phyloP scores from a whole-genome alignment of 2,888 invertebrate species.

The Baccha elongata region DNA sequence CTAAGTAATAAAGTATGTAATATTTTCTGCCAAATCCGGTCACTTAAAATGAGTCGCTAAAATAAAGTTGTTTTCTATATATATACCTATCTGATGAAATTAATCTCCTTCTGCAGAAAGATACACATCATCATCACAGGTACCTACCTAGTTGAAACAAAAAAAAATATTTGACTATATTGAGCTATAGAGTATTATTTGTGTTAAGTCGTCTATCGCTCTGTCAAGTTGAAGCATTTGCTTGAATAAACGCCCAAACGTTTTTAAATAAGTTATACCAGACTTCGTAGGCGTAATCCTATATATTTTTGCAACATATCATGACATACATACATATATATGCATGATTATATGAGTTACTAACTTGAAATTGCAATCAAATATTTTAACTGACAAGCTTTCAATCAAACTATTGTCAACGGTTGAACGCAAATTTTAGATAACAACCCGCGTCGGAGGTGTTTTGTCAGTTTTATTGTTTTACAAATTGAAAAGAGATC shows the following conservation, averaged over 20 bases:
- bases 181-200: no score
- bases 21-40: slow-evolving; percentile 56
- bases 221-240: slow-evolving; percentile 24
- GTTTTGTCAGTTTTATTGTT: slow-evolving; percentile 26
- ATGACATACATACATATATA: not conserved
- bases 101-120: slow-evolving; percentile 24
- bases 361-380: slow-evolving; percentile 37
- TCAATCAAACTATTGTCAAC: slow-evolving; percentile 31
- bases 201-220: slow-evolving; percentile 9
- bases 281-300: slow-evolving; percentile 34
- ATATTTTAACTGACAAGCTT: slow-evolving; percentile 22
- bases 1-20: slow-evolving; percentile 3
- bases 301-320: slow-evolving; percentile 21
- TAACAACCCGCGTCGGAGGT: not conserved
- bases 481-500: slow-evolving; percentile 24
- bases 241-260: slow-evolving; percentile 9
- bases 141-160: not conserved
- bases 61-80: slow-evolving; percentile 23
- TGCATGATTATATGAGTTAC: not conserved
- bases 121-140: slow-evolving; percentile 4
- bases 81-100: slow-evolving; percentile 12
- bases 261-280: not conserved
- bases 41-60: slow-evolving; percentile 49
- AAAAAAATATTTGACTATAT: not conserved
- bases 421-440: slow-evolving; percentile 21